Evolutionary conservation across 2,888 invertebrate species (phyloP).

Genomic region (Mechanitis mazaeus): DNA sequence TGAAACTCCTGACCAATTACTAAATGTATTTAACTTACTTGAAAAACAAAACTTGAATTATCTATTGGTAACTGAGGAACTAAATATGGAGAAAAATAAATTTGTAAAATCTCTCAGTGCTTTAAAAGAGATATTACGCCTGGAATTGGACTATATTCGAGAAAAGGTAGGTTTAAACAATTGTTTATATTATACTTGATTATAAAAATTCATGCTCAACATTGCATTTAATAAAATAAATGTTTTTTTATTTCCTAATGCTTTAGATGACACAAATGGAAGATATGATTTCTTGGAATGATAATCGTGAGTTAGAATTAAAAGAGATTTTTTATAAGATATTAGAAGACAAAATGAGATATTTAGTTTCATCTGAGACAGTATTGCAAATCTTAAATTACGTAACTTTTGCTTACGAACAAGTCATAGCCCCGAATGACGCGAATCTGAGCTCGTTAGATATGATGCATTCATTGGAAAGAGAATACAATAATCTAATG

Average conservation of each 20-base stretch:
- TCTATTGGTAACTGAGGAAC: constrained; percentile 62
- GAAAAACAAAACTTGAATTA: constrained; percentile 70
- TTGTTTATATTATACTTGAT: not conserved
- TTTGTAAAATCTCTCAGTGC: constrained; percentile 52
- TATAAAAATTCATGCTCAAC: too few species aligned
- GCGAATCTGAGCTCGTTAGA: constrained; percentile 75
- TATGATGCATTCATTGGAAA: constrained; percentile 79
- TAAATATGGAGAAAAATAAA: constrained; percentile 57
- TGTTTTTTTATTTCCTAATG: constrained; percentile 1
- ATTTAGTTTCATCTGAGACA: constrained; percentile 76
- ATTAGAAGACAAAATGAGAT: constrained; percentile 64
- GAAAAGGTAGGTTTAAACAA: constrained; percentile 46
- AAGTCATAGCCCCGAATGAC: constrained; percentile 78
- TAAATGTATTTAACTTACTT: constrained; percentile 51
- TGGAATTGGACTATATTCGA: constrained; percentile 55
- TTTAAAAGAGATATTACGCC: constrained; percentile 45
- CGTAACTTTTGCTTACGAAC: constrained; percentile 81
- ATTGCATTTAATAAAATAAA: too few species aligned
- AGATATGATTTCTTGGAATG: constrained; percentile 49
- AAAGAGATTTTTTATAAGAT: constrained; percentile 59
- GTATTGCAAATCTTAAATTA: constrained; percentile 78
- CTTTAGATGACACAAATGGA: constrained; percentile 55
- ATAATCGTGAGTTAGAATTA: constrained; percentile 52
- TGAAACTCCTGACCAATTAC: constrained; percentile 54
- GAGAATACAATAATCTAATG: constrained; percentile 61